These are phyloP conservation scores for Conger conger DNA, from an alignment of 2,113 vertebrate species.

Conservation along the genomic window DNA sequence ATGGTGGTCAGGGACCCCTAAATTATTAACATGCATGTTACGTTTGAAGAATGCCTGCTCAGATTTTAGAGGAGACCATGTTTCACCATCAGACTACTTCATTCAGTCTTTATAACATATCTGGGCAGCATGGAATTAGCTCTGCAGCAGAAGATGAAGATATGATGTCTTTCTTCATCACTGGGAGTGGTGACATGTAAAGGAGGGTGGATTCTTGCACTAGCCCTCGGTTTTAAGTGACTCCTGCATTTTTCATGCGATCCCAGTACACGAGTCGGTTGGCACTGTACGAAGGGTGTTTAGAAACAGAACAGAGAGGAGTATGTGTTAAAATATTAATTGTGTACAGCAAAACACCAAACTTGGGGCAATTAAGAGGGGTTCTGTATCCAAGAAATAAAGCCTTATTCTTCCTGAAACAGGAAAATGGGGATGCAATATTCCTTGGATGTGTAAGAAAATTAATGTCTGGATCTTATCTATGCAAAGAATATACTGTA, in stretches of 20 bases:
- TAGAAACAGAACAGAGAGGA: conserved; percentile 61
- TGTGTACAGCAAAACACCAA: conserved; percentile 57
- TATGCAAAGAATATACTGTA: too few relatives aligned
- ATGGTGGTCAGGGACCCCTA: conserved; percentile 51
- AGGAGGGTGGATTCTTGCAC: conserved; percentile 59
- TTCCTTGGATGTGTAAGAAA: neutral
- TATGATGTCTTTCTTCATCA: conserved; percentile 54
- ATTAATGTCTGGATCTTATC: neutral
- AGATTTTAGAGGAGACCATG: conserved; percentile 73
- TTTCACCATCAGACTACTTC: conserved; percentile 71
- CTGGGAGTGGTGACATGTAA: conserved; percentile 53
- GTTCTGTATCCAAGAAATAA: conserved; percentile 53
- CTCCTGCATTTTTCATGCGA: conserved; percentile 74
- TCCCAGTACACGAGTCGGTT: conserved; percentile 61
- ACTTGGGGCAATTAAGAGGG: conserved; percentile 67
- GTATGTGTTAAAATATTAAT: conserved; percentile 72
- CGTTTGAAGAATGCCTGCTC: conserved; percentile 71
- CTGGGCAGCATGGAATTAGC: conserved; percentile 51
- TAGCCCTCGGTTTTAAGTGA: conserved; percentile 72
- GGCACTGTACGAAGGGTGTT: conserved; percentile 66
- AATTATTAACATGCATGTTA: conserved; percentile 71
- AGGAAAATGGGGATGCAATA: conserved; percentile 31
- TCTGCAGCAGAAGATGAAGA: conserved; percentile 48
- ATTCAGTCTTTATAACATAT: conserved; percentile 61
- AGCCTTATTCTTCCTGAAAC: conserved; percentile 45